A percentile compares a stretch with the other conserved stretches of the same genome.
phyloP scores from a whole-genome alignment of 2,113 vertebrate genomes.

The Oreochromis tanganicae region DNA sequence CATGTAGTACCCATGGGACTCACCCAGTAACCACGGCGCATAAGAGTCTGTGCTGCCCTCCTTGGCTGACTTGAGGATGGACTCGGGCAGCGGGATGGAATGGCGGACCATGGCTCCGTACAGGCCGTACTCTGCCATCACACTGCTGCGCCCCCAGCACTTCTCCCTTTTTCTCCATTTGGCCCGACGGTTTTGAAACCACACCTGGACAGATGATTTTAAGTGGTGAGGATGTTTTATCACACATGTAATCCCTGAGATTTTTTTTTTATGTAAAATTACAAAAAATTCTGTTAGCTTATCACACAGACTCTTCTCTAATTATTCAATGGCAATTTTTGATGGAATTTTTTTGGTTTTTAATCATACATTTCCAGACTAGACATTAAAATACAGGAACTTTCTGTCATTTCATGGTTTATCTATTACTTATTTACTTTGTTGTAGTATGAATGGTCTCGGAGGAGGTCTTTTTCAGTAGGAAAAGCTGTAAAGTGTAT shows the following conservation, averaged over 20 bases:
- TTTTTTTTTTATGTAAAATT: neutral
- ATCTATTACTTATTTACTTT: neutral
- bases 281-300: neutral
- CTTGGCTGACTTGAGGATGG: slow-evolving; percentile 97
- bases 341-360: neutral
- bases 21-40: slow-evolving; percentile 95
- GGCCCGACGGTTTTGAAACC: slow-evolving; percentile 98
- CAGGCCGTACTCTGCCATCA: slow-evolving; percentile 96
- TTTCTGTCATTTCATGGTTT: neutral
- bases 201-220: slow-evolving; percentile 75
- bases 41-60: slow-evolving; percentile 97
- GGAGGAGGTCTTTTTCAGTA: neutral
- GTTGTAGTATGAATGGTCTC: neutral
- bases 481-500: neutral
- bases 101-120: slow-evolving; percentile 98
- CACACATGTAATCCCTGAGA: neutral
- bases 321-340: neutral
- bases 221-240: neutral
- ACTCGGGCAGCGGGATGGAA: slow-evolving; percentile 95
- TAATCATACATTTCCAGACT: neutral
- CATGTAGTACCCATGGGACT: slow-evolving; percentile 6
- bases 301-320: neutral
- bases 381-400: neutral
- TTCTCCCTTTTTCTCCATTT: slow-evolving; percentile 98
- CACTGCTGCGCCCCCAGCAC: slow-evolving; percentile 97